Evolutionary conservation across 2,113 vertebrate species (phyloP).

Genomic region (Pithys albifrons): DNA sequence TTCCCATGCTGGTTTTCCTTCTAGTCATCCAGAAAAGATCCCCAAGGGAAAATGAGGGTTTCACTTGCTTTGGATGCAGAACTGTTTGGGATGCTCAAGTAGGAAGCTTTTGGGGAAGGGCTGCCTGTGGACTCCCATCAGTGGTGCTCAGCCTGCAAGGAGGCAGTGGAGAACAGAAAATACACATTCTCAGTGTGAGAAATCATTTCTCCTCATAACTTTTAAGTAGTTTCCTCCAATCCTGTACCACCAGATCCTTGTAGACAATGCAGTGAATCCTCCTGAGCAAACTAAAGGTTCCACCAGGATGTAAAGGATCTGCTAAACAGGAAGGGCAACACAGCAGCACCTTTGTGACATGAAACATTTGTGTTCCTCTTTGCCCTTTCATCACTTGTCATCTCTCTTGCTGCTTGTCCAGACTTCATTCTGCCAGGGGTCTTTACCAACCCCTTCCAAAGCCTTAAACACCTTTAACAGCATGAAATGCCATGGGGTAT

Average conservation of each 20-base stretch:
- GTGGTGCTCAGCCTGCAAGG: neutral
- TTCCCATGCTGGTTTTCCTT: neutral
- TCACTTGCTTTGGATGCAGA: neutral
- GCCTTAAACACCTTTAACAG: neutral
- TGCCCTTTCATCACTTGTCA: neutral
- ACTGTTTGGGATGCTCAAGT: neutral
- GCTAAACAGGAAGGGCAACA: neutral
- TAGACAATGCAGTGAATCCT: neutral
- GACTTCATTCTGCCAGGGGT: neutral
- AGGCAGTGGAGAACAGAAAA: neutral
- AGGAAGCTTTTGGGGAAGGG: neutral
- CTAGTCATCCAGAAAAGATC: neutral
- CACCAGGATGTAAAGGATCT: neutral
- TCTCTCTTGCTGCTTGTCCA: neutral
- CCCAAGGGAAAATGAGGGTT: neutral
- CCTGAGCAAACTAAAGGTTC: neutral
- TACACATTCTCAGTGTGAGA: neutral
- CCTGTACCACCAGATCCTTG: neutral
- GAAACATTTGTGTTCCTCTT: neutral
- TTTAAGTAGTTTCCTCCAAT: neutral
- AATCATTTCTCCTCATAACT: neutral
- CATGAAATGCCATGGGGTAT: neutral
- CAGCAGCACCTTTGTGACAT: neutral
- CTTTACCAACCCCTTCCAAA: neutral
- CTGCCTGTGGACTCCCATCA: neutral